Evolutionary conservation across 1,140 invertebrate genomes (phyloP).

Genomic region (Plectrocnemia conspersa): DNA sequence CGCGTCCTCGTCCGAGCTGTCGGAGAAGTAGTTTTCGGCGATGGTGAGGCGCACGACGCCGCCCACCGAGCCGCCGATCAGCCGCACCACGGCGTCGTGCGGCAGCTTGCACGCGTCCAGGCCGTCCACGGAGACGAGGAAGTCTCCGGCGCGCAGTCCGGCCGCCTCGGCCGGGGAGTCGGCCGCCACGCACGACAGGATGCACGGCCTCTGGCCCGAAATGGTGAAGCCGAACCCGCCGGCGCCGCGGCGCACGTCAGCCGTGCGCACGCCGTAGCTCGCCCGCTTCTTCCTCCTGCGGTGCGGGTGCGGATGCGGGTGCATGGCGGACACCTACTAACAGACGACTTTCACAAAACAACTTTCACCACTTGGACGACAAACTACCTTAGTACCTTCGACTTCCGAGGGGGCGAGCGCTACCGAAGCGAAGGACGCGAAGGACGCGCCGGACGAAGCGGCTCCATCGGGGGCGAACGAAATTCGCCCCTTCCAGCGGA

Average conservation of each 20-base stretch:
- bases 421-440: too few species aligned
- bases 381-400: too few species aligned
- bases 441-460: too few species aligned
- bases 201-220: constrained; percentile 87
- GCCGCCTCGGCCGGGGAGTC: constrained; percentile 71
- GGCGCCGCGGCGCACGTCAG: constrained; percentile 77
- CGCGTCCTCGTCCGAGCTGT: constrained; percentile 52
- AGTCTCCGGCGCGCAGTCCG: constrained; percentile 84
- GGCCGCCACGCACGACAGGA: constrained; percentile 80
- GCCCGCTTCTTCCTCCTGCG: constrained; percentile 46
- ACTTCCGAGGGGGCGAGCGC: too few species aligned
- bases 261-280: constrained; percentile 63
- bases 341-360: too few species aligned
- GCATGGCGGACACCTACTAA: too few species aligned
- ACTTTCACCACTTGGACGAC: too few species aligned
- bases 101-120: constrained; percentile 81
- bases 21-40: constrained; percentile 82
- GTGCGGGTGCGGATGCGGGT: constrained; percentile 36
- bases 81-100: constrained; percentile 87
- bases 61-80: constrained; percentile 80
- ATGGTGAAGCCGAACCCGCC: constrained; percentile 91
- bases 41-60: constrained; percentile 75
- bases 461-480: too few species aligned
- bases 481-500: too few species aligned
- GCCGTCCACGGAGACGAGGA: constrained; percentile 86